Evolutionary conservation across 2,797 vertebrate genomes (phyloP), one percentile per base, ranked within the genome.

Genomic region (Loris lydekkerianus): DNA sequence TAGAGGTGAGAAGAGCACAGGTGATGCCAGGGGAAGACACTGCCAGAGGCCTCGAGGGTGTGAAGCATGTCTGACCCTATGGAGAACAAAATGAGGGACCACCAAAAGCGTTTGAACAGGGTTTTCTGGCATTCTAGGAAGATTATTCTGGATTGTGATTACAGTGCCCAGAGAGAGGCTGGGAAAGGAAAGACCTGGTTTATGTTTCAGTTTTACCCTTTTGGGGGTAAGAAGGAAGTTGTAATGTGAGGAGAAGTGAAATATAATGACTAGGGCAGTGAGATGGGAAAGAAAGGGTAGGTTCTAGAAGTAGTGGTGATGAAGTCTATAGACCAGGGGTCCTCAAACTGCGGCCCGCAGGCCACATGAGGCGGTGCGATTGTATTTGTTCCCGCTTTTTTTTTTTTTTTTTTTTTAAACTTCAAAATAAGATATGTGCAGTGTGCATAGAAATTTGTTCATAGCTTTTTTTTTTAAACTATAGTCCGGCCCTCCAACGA

Each of bases 11-110:
- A 65, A 77, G 17, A 60, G 53, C 70, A 23, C 1, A 18, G 72
- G 53, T 23, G 10, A 29, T 1, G 5, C 0, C 0, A 23, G 67
- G 4, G 67, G 37, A 73, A 27, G 23, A 17, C 11, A 3, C 10
- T 8, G 34, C 6, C 0, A 15, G 63, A 21, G 72, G 53, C 21
- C 40, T 58, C 75, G 4, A 43, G 56, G 53, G 34, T 53, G 6
- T 73, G 14, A 61, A 20, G 78, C 29, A 37, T 6, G 14, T 29
- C 27, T 40, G 14, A 40, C 61, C 60, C 43, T 18, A 5, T 67
- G 17, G 58, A 77, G 46, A 88, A 37, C 53, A 78, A 87, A 78
- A 72, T 27, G 2, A 78, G 49, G 46, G 63, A 9, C 9, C 34
- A 10, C 11, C 63, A 34, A 29, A 46, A n/a, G 77, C 58, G 53